Evolutionary conservation across 2,888 invertebrate genomes (phyloP), one percentile per base, ranked within the genome.

Genomic region (Standfussiana lucernea): DNA sequence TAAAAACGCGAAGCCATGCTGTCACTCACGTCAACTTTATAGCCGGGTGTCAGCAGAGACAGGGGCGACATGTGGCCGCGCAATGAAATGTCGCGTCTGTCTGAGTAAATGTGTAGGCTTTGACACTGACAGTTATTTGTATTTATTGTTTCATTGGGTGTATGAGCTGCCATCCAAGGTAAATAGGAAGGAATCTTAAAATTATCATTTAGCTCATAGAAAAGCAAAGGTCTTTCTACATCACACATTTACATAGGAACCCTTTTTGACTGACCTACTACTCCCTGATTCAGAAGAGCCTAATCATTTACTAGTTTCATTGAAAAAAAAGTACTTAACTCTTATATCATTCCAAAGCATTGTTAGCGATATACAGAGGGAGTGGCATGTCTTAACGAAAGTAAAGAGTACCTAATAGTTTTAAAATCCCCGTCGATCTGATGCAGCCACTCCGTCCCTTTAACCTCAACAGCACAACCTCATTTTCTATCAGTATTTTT

Each of bases 31-130:
- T 59, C 83, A 64, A 40, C 70, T 70, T 86, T 78, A 86, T 79
- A 72, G 79, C 79, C 32, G 53, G 13, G 35, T 56, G 83, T 82
- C 86, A 72, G 79, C 82, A 53, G 40, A 40, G n/a, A 35, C 61
- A 35, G 61, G 32, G 35, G 79, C 42, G 84, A 79, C 84, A 84
- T 18, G 69, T 53, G 84, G 71, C n/a, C 42, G 32, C 37, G 69
- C 82, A 47, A 68, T 83, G 62, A 85, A 83, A 76, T 21, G 72
- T 80, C 72, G 45, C 86, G n/a, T 77, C 65, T 85, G 86, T n/a
- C 68, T 69, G 50, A 66, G 18, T 24, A 59, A 64, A 28, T 70
- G 61, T 61, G 69, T 53, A n/a, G 59, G 61, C 71, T 82, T n/a
- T 67, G 59, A 56, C 47, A 47, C 18, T 24, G 67, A 71, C 59